Base-by-base conservation (phyloP, 2,113 vertebrate species). In the Tetraodon nigroviridis region DNA sequence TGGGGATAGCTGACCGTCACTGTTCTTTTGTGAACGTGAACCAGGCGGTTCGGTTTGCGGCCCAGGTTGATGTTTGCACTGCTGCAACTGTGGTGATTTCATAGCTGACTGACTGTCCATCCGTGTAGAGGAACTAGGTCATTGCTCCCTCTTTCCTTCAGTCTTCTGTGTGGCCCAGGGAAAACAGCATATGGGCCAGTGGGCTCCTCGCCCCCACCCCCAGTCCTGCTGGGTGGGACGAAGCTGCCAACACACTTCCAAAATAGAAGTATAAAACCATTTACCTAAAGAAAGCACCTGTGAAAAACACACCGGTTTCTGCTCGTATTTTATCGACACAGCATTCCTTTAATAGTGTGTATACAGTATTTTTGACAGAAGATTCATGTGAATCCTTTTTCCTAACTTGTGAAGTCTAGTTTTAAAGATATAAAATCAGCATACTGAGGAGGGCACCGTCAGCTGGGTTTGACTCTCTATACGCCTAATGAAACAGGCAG, bases 141-240 rank as follows among this genome's bases (percentile, higher is more conserved):
- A 82, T 54, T 69, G 78, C 73, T 83, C 29, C 54, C 48, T 61
- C 46, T 53, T 67, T 68, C 70, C 55, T 41, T 70, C 69, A 81
- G 71, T 64, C 57, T 70, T 58, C 17, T 73, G 52, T 41, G 51
- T 70, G 67, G 65, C 68, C 3, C 41, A 77, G 52, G 19, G 12
- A 11, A 22, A 29, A 46, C 20, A 56, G 57, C 73, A 83, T 61
- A 64, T 69, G 71, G 70, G 77, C 45, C 66, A 68, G 47, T 70
- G 54, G 67, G 70, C 55, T 64, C 55, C 51, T 29, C 27, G 24
- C 49, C 55, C 61, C 17, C 41, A 7, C n/a, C 51, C 24, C 53
- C 19, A 50, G 48, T 29, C 37, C 10, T 42, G 32, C 32, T 37
- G 21, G 19, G 19, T 44, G 45, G 42, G 42, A 64, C 51, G 10